Evolutionary conservation across 2,113 vertebrate species (phyloP), one percentile per base, ranked within the genome.

Genomic region (Laterallus jamaicensis): DNA sequence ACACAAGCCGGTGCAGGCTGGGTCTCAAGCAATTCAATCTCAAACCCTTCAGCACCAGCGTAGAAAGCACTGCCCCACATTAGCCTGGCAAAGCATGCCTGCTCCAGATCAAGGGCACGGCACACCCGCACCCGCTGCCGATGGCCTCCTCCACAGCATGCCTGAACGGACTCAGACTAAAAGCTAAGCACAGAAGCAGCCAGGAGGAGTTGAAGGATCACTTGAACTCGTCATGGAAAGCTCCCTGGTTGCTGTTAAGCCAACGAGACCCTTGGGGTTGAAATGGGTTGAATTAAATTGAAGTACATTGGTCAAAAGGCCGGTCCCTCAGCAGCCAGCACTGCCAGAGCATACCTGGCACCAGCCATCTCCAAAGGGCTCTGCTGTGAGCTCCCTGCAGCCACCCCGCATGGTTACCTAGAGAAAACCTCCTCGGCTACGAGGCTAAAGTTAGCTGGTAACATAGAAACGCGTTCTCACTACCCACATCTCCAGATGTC

Each of bases 401-500:
- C 52, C 58, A 63, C 83, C 24, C 5, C 3, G 2, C 83, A 74
- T 0, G 0, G 54, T 39, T 60, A 84, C 29, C 78, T 22, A 64
- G 21, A 92, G 71, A 90, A 87, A 86, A 32, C 24, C 74, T 92
- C 89, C 95, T 85, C 91, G 87, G 87, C 70, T 84, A 86, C 2
- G 2, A 37, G 50, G 67, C 91, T 97, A 97, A 95, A 97, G 86
- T 95, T 96, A 97, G 94, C 91, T 73, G 89, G 84, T 95, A 92
- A 31, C 94, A 95, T 92, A 76, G 93, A 95, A 96, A 97, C 81
- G 15, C 44, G 1, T 95, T 96, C 95, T 91, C 94, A 96, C 95
- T 96, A 95, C 95, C 95, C 93, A 96, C 94, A 95, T 94, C 85
- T 89, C 93, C 95, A 96, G 94, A 96, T 95, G 95, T 88, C 94